Evolutionary conservation across 1,140 invertebrate genomes (phyloP).

Genomic region (Drosophila lini): DNA sequence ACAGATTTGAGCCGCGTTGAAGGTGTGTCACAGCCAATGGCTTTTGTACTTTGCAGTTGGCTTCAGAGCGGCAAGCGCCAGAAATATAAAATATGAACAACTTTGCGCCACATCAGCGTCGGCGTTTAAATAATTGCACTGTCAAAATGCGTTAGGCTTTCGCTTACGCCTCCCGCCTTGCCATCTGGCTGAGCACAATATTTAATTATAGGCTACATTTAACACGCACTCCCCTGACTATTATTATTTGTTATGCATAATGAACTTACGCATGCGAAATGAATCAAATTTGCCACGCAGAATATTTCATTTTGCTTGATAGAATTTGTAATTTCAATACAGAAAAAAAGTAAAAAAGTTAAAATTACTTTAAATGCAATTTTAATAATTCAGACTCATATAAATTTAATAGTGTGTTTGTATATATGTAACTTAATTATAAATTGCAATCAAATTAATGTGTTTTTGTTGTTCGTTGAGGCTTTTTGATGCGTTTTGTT

Average conservation of each 20-base stretch:
- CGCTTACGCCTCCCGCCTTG: neutral
- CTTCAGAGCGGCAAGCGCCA: conserved; percentile 14
- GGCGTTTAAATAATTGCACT: conserved; percentile 63
- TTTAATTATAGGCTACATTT: conserved; percentile 77
- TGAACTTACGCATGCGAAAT: conserved; percentile 70
- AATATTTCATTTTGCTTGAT: conserved; percentile 68
- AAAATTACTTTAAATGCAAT: conserved; percentile 62
- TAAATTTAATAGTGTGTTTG: neutral
- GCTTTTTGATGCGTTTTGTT: neutral
- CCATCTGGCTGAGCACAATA: conserved; percentile 28
- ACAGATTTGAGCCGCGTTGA: conserved; percentile 18
- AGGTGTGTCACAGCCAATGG: conserved; percentile 41
- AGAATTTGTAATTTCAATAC: conserved; percentile 46
- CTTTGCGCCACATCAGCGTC: conserved; percentile 35
- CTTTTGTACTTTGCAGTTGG: conserved; percentile 10
- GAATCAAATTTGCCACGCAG: conserved; percentile 70
- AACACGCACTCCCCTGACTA: conserved; percentile 50
- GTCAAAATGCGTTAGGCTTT: conserved; percentile 60
- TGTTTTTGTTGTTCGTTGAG: conserved; percentile 3
- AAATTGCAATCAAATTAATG: conserved; percentile 48
- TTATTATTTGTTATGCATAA: conserved; percentile 64
- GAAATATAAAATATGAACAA: conserved; percentile 50
- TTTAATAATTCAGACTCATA: conserved; percentile 57
- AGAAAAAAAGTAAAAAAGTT: neutral
- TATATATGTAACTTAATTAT: conserved; percentile 35